Percentiles rank a stretch among this genome's conserved stretches.
Evolutionary conservation across 2,113 vertebrate genomes (phyloP).

Genomic region (Aleadryas rufinucha): DNA sequence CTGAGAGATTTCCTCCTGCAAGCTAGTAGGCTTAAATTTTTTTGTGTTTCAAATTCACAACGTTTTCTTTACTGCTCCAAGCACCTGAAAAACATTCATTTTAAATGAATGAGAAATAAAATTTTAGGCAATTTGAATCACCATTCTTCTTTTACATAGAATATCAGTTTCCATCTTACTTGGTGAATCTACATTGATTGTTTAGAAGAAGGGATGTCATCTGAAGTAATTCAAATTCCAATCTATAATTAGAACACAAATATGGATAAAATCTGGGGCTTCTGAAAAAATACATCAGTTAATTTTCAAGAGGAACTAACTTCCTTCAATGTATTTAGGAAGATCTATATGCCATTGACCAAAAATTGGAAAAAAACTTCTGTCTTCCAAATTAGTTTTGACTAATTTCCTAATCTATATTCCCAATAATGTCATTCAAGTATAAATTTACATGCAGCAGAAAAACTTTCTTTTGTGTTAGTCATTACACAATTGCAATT

Average conservation of each 20-base stretch:
- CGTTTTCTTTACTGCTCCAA: neutral
- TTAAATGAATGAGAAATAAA: neutral
- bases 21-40: neutral
- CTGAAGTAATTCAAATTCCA: neutral
- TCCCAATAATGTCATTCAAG: neutral
- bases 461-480: neutral
- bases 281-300: neutral
- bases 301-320: neutral
- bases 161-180: neutral
- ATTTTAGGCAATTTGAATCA: neutral
- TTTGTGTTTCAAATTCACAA: neutral
- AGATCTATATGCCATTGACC: neutral
- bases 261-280: neutral
- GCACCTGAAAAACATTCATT: neutral
- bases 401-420: neutral
- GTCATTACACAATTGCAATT: neutral
- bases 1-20: rapidly evolving
- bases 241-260: neutral
- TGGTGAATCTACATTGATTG: neutral
- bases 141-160: neutral
- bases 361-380: neutral
- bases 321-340: neutral
- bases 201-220: neutral
- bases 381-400: neutral
- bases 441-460: neutral